Evolutionary conservation across 2,797 vertebrate species (phyloP).

Genomic region (Muscicapa comitata): DNA sequence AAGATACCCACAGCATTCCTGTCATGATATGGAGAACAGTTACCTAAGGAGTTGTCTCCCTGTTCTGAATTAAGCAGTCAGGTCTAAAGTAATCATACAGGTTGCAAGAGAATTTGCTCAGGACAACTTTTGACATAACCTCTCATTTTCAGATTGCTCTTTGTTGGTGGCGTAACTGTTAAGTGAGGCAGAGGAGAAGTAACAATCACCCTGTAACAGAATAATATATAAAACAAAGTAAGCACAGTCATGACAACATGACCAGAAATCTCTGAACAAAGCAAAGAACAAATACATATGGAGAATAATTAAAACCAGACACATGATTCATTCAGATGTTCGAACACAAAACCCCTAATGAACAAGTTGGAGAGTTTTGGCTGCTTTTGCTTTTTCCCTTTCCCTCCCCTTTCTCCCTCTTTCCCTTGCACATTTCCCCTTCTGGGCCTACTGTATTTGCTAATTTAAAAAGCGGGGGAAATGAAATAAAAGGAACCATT

Average conservation of each 20-base stretch:
- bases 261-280: slow-evolving; percentile 62
- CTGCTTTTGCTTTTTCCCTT: slow-evolving; percentile 23
- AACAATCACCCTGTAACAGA: slow-evolving; percentile 24
- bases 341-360: slow-evolving; percentile 13
- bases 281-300: slow-evolving; percentile 28
- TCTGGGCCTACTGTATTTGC: slow-evolving; percentile 24
- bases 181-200: slow-evolving; percentile 2
- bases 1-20: not conserved
- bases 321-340: slow-evolving; percentile 58
- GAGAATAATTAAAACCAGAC: slow-evolving; percentile 64
- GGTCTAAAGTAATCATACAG: not conserved
- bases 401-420: not conserved
- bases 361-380: slow-evolving; percentile 1
- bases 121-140: slow-evolving; percentile 32
- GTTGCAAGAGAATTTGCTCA: not conserved
- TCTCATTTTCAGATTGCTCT: slow-evolving; percentile 52
- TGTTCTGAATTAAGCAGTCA: not conserved
- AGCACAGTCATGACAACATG: slow-evolving; percentile 33
- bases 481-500: slow-evolving; percentile 35
- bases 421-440: not conserved
- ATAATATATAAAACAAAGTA: slow-evolving; percentile 52
- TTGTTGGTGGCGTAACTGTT: slow-evolving; percentile 41
- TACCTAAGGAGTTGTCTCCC: not conserved
- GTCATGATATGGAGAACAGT: not conserved
- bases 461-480: slow-evolving; percentile 51